Base-by-base conservation (phyloP, 2,113 vertebrate genomes). In the Calypte anna region DNA sequence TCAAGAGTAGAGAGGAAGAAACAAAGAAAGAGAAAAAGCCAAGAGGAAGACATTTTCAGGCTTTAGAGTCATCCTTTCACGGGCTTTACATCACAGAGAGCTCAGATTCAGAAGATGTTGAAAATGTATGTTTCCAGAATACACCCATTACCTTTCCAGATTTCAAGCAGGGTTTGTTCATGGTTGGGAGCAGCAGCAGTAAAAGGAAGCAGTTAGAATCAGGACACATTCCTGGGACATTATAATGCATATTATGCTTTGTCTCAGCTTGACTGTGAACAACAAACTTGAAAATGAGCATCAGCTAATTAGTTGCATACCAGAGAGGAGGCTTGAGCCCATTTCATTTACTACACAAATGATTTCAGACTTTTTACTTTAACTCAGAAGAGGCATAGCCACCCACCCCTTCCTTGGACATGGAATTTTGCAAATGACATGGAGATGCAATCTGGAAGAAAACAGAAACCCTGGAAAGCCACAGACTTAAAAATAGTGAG, bases 211-310 rank as follows among this genome's bases (percentile, higher is more conserved):
- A 63, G 58, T 94, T 88, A 90, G 89, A 95, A 90, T 51, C 88
- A 86, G 58, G 83, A 83, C 86, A 92, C 80, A 93, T 97, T 95
- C 91, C 86, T 89, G 58, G 83, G 78, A 94, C 94, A 89, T 94
- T 94, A 73, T 95, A 92, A 94, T 94, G 90, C 58, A 76, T 90
- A 90, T 90, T 90, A 75, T 23, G 11, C 80, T 78, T 96, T 97
- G 82, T 94, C 93, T 97, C 94, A 94, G 92, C 88, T 93, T 95
- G 88, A 96, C 93, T 93, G 90, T 88, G 88, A 96, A 92, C 82
- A 88, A 80, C 2, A 0, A 25, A 91, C 90, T 94, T 88, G 80
- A 93, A 96, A 97, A 96, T 95, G 93, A 96, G 92, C 83, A 93
- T 93, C 92, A 94, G 58, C 73, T 96, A 97, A 96, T 96, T 96